These are phyloP conservation scores for Polyodon spathula DNA, from an alignment of 2,113 vertebrate genomes.

Conservation along the genomic window DNA sequence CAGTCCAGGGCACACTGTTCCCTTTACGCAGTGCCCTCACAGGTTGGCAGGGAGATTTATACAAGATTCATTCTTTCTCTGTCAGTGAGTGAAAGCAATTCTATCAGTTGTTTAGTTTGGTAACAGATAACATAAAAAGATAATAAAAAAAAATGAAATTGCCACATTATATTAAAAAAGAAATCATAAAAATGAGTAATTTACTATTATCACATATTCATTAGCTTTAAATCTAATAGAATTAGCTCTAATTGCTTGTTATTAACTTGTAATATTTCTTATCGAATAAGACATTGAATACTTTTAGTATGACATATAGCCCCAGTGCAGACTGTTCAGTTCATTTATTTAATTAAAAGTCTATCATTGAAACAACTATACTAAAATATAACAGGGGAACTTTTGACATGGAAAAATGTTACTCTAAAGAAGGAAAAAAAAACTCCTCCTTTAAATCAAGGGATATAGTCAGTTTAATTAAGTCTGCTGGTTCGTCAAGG, in stretches of 20 bases:
- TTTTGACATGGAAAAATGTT: conserved; percentile 34
- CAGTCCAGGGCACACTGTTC: no score
- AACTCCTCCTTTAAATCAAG: conserved; percentile 29
- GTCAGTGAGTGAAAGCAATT: no score
- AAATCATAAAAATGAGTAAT: neutral
- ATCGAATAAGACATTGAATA: neutral
- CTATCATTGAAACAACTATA: conserved; percentile 4
- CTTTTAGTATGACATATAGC: neutral
- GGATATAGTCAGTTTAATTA: conserved; percentile 37
- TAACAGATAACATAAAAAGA: no score
- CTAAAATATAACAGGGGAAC: conserved; percentile 19
- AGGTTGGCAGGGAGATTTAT: no score
- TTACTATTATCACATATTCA: neutral
- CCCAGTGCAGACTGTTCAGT: neutral
- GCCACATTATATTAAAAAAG: neutral
- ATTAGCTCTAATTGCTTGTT: neutral
- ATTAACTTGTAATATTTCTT: no score
- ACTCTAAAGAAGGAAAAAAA: conserved; percentile 14
- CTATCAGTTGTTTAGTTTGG: no score
- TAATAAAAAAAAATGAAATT: neutral
- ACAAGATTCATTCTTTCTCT: no score
- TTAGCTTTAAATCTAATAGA: neutral
- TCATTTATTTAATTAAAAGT: neutral
- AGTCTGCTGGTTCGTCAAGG: conserved; percentile 34
- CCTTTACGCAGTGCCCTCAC: no score